A percentile compares a stretch with the other conserved stretches of the same genome.
These are phyloP conservation scores for Pseudorectes ferrugineus DNA, from an alignment of 2,113 vertebrate genomes.

Conservation along the genomic window DNA sequence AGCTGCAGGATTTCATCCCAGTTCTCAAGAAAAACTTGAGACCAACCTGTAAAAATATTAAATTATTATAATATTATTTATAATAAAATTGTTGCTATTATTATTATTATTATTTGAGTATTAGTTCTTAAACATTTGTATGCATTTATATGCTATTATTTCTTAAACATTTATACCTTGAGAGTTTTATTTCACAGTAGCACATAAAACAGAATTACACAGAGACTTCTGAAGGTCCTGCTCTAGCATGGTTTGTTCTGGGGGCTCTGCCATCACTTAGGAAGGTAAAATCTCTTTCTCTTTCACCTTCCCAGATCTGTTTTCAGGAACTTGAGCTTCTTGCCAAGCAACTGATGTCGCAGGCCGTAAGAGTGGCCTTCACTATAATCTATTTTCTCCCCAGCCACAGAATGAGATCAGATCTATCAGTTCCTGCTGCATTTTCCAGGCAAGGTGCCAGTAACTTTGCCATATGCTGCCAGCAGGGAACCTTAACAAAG, in stretches of 20 bases:
- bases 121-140: background rate
- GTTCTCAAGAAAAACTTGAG: background rate
- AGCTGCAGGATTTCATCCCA: background rate
- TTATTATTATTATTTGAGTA: background rate
- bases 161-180: background rate
- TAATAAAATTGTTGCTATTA: background rate
- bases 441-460: conserved; percentile 36
- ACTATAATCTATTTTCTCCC: background rate
- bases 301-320: background rate
- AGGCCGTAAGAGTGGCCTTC: background rate
- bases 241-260: background rate
- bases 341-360: background rate
- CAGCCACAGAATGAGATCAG: background rate
- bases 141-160: background rate
- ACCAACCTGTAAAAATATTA: background rate
- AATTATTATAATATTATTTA: background rate
- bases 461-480: background rate
- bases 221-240: background rate
- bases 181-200: background rate
- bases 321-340: background rate
- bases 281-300: background rate
- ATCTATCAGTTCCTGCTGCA: background rate
- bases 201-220: background rate
- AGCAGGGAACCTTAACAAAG: conserved; percentile 17
- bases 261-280: background rate